Evolutionary conservation across 2,888 invertebrate genomes (phyloP), one percentile per base, ranked within the genome.

Genomic region (Tiliacea citrago): DNA sequence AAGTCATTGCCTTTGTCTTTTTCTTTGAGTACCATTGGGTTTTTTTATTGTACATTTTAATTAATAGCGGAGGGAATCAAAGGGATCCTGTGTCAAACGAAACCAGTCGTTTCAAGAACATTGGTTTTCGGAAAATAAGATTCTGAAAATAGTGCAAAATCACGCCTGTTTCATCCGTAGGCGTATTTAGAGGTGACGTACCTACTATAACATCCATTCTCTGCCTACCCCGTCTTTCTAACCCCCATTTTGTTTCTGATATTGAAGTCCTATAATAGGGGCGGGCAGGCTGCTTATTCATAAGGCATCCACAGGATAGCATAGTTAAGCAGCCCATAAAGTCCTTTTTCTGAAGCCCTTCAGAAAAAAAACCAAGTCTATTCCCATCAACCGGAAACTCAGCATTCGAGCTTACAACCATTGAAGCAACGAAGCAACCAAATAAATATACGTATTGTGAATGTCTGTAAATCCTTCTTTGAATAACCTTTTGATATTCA

Each of bases 21-120:
- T 10, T 21, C 24, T 68, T 72, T 69, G 75, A 67, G 49, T 35
- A 42, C 71, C 68, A 73, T 77, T 73, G 65, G 68, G 71, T 69
- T 69, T 74, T 70, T 70, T 73, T 66, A 75, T 77, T 68, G 55
- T 67, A 75, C 57, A 42, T 74, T 79, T 83, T 84, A 83, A 83
- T 83, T 77, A 82, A 80, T 68, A 63, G 42, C 62, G 2, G 35
- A n/a, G n/a, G n/a, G n/a, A n/a, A n/a, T n/a, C n/a, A 83, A 60
- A 79, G 10, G 35, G 55, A 69, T 62, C 13, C n/a, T 49, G 55
- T 35, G 16, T 55, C 42, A 13, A 67, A 67, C 16, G 9, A 67
- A 72, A 53, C 47, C 24, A 63, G 47, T 21, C 13, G 29, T 61
- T 51, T 45, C 8, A 29, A 63, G 49, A 45, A 47, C 13, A 49